These are phyloP conservation scores for Spodoptera littoralis DNA, from an alignment of 2,888 invertebrate species.

Conservation along the genomic window DNA sequence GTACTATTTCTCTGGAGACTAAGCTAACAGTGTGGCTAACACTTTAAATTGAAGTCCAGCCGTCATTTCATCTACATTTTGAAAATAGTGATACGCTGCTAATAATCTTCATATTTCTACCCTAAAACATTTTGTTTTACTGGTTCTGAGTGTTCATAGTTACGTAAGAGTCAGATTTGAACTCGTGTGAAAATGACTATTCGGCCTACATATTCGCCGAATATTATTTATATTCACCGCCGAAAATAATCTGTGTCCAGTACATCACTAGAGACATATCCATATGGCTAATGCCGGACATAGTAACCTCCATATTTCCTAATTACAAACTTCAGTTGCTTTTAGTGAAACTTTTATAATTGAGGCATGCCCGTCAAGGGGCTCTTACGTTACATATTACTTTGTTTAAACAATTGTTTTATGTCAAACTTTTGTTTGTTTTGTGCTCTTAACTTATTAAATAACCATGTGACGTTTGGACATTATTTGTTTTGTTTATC, in stretches of 20 bases:
- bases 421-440: conserved; percentile 18
- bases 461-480: neutral
- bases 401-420: conserved; percentile 39
- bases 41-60: no score
- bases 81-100: no score
- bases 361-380: conserved; percentile 45
- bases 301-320: conserved; percentile 40
- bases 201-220: no score
- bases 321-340: conserved; percentile 47
- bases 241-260: neutral
- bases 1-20: no score
- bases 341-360: conserved; percentile 49
- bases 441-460: neutral
- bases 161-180: no score
- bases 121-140: no score
- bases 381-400: conserved; percentile 20
- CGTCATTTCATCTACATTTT: no score
- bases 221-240: no score
- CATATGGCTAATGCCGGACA: conserved; percentile 9
- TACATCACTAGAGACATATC: conserved; percentile 13
- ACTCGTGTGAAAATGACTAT: no score
- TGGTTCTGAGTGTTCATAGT: no score
- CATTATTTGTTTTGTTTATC: neutral
- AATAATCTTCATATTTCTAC: no score
- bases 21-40: no score